phyloP scores from a whole-genome alignment of 2,888 invertebrate species.

The Tetanocera ferruginea region DNA sequence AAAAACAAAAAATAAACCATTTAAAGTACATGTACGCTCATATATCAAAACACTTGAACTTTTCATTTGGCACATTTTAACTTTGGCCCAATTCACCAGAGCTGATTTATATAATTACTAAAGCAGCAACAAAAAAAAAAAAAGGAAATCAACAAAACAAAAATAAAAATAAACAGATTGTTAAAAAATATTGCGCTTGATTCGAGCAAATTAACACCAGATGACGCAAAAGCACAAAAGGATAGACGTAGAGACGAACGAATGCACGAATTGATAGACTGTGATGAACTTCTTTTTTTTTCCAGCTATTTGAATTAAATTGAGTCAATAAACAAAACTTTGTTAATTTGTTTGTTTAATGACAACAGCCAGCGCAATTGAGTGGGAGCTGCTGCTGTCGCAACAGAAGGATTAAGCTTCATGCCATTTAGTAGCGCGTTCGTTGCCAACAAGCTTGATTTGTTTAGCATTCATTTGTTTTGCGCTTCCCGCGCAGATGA shows the following conservation, averaged over 20 bases:
- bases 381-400: not conserved
- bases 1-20: too few species aligned
- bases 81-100: too few species aligned
- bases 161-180: not conserved
- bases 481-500: not conserved
- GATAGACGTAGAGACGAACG: not conserved
- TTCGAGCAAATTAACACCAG: not conserved
- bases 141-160: too few species aligned
- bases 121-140: too few species aligned
- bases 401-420: too few species aligned
- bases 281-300: not conserved
- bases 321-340: slow-evolving; percentile 50
- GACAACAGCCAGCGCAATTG: not conserved
- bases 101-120: too few species aligned
- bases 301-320: slow-evolving; percentile 47
- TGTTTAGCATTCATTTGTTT: not conserved
- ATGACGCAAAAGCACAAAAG: not conserved
- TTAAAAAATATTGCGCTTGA: not conserved
- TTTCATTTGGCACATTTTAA: too few species aligned
- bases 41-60: too few species aligned
- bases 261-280: too few species aligned
- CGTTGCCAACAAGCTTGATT: not conserved
- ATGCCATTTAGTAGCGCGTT: not conserved
- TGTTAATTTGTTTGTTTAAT: slow-evolving; percentile 25
- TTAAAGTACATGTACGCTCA: too few species aligned